Percentiles rank a stretch among this genome's conserved stretches.
Evolutionary conservation across 2,797 vertebrate genomes (phyloP).

Genomic region (Tapera naevia): DNA sequence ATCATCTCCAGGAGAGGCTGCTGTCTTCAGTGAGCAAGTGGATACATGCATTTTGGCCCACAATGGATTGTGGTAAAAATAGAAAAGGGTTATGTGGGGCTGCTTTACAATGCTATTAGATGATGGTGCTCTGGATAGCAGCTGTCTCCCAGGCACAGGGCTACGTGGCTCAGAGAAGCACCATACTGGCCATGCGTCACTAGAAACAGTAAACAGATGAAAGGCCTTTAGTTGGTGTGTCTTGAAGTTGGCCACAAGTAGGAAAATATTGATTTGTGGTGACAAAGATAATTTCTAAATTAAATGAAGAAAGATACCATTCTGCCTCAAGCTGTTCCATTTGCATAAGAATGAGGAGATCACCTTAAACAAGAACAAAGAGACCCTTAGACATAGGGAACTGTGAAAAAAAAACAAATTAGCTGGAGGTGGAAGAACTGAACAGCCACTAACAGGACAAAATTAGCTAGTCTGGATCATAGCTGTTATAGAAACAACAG

Average conservation of each 20-base stretch:
- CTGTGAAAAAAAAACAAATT: background rate
- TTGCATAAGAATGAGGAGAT: slow-evolving; percentile 51
- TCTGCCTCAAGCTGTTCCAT: slow-evolving; percentile 20
- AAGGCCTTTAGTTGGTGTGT: background rate
- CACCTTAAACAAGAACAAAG: slow-evolving; percentile 49
- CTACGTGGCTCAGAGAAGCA: background rate
- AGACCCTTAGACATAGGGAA: slow-evolving; percentile 6
- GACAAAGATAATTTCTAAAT: slow-evolving; percentile 40
- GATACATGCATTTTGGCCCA: background rate
- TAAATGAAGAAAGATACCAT: slow-evolving; percentile 35
- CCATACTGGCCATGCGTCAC: background rate
- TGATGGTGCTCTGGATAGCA: background rate
- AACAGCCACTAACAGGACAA: slow-evolving; percentile 7
- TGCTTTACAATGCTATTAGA: background rate
- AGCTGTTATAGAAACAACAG: slow-evolving; percentile 5
- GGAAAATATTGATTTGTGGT: slow-evolving; percentile 31
- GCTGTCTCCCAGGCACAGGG: background rate
- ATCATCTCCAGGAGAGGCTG: background rate
- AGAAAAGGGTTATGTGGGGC: background rate
- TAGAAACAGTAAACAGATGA: background rate
- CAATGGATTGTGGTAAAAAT: background rate
- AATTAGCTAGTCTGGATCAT: slow-evolving; percentile 14
- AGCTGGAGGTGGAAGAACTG: background rate
- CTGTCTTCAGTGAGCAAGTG: background rate
- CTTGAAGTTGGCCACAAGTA: slow-evolving; percentile 10